Conservation (phyloP, 2,113 vertebrate species). For the Felis catus region F.catus_Fca126_mat1.0 CM031414.1:32870001-32870500, state of each 20-base stretch:
- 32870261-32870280: slow-evolving; percentile 20
- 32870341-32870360: background rate
- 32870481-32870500: background rate
- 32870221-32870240: background rate
- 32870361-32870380: background rate
- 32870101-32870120: background rate
- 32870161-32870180: background rate
- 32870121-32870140: background rate
- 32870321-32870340: background rate
- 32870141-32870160: background rate
- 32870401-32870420: background rate
- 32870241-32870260: background rate
- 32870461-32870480: background rate
- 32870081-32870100: background rate
- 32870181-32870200: background rate
- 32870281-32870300: background rate
- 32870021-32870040: background rate
- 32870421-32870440: background rate
- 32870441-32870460: slow-evolving; percentile 1
- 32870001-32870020: background rate
- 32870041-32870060: background rate
- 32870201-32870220: background rate
- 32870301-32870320: background rate
- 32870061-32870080: background rate
- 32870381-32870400: background rate